phyloP scores from a whole-genome alignment of 1,140 invertebrate species.

The Cotesia typhae region DNA sequence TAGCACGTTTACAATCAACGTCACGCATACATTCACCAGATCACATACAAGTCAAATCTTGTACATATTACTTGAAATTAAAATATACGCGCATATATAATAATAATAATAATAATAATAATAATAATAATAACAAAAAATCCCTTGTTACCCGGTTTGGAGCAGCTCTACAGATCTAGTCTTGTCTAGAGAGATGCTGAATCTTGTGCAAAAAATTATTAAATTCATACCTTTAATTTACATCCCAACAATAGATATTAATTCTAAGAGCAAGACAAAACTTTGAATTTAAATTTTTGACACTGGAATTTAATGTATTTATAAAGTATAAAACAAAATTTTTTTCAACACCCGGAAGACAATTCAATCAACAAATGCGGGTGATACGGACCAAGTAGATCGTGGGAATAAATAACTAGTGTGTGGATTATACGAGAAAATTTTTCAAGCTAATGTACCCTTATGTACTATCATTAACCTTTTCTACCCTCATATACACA shows the following conservation, averaged over 20 bases:
- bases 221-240: too few relatives aligned
- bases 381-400: constrained; percentile 27
- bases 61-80: neutral
- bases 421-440: neutral
- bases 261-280: too few relatives aligned
- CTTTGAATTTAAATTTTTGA: too few relatives aligned
- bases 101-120: too few relatives aligned
- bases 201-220: too few relatives aligned
- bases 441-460: constrained; percentile 32
- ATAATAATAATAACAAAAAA: neutral
- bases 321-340: constrained; percentile 16
- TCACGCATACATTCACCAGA: constrained; percentile 48
- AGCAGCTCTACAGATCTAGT: too few relatives aligned
- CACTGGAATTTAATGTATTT: too few relatives aligned
- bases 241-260: too few relatives aligned
- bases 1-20: constrained; percentile 46
- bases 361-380: constrained; percentile 42
- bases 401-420: constrained; percentile 38
- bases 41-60: constrained; percentile 34
- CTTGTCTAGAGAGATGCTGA: too few relatives aligned
- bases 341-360: constrained; percentile 30
- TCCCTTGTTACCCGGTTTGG: neutral
- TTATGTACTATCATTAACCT: constrained; percentile 31
- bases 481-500: constrained; percentile 25
- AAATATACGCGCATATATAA: neutral